A percentile compares a stretch with the other conserved stretches of the same genome.
phyloP scores from a whole-genome alignment of 2,113 vertebrate species.

The Zingel zingel region DNA sequence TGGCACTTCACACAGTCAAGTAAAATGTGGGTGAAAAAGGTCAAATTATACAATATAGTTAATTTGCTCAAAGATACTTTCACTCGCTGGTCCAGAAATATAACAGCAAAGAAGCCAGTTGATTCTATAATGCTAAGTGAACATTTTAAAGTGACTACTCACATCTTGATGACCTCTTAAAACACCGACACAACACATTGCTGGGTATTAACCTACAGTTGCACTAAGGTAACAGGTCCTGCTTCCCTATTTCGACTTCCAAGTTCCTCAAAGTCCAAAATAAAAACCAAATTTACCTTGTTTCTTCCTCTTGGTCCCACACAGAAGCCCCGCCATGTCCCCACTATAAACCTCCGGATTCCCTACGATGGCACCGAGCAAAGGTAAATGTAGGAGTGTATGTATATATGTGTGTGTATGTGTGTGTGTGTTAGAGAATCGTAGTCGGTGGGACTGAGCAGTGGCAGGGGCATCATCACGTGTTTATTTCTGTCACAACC shows the following conservation, averaged over 20 bases:
- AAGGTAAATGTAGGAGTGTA: conserved; percentile 18
- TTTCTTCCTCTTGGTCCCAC: conserved; percentile 88
- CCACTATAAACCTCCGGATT: conserved; percentile 35
- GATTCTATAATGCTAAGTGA: not conserved
- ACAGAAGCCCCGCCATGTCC: conserved; percentile 89
- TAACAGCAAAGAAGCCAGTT: not conserved
- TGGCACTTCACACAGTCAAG: conserved; percentile 17
- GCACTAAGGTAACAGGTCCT: conserved; percentile 42
- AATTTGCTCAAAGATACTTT: not conserved
- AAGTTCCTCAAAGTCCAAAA: conserved; percentile 49
- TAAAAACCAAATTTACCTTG: conserved; percentile 83
- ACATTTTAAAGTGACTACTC: not conserved
- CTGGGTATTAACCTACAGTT: conserved; percentile 23
- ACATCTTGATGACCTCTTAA: conserved; percentile 12
- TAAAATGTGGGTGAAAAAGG: conserved; percentile 19
- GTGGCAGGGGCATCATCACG: conserved; percentile 75
- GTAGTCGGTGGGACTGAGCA: conserved; percentile 69
- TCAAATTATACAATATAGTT: not conserved
- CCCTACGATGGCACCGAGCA: conserved; percentile 6
- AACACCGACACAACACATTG: not conserved
- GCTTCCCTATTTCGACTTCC: conserved; percentile 55
- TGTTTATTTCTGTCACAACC: conserved; percentile 86
- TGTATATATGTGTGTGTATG: conserved; percentile 9
- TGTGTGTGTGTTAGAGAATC: conserved; percentile 49
- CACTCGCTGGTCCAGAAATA: not conserved